Conservation (phyloP, 2,797 vertebrate species). For the Cyprinodon diabolis region DNA sequence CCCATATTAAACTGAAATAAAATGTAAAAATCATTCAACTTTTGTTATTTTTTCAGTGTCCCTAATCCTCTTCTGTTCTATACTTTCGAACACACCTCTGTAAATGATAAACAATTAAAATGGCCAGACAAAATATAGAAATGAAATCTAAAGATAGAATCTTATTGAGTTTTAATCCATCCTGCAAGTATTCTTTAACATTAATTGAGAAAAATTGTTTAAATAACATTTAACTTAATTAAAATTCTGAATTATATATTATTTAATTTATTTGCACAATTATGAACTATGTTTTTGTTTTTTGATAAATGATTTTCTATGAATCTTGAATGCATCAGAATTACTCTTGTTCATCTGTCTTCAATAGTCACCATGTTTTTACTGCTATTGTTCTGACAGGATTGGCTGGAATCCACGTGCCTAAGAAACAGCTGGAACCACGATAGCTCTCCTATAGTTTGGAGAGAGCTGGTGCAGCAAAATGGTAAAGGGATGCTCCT, state of each 20-base stretch:
- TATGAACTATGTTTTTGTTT: too few species aligned
- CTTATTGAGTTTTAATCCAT: neutral
- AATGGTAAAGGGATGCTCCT: slow-evolving; percentile 89
- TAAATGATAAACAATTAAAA: neutral
- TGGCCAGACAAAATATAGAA: neutral
- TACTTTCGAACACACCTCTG: neutral
- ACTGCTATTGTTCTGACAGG: slow-evolving; percentile 61
- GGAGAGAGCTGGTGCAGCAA: slow-evolving; percentile 91
- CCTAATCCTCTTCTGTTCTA: too few species aligned
- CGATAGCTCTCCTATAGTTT: slow-evolving; percentile 86
- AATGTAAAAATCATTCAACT: too few species aligned
- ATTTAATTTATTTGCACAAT: neutral
- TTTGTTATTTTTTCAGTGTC: too few species aligned
- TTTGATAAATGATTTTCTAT: too few species aligned
- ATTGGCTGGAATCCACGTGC: slow-evolving; percentile 86
- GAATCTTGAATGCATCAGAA: too few species aligned
- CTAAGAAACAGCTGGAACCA: slow-evolving; percentile 86
- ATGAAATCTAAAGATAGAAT: too few species aligned
- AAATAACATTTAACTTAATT: neutral
- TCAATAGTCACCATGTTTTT: neutral
- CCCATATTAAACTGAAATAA: too few species aligned
- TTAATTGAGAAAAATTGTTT: too few species aligned
- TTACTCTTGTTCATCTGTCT: too few species aligned
- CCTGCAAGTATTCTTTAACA: too few species aligned
- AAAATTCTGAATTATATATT: neutral